These are phyloP conservation scores for Drosophila setosimentum DNA, from an alignment of 2,888 invertebrate genomes.

Conservation along the genomic window DNA sequence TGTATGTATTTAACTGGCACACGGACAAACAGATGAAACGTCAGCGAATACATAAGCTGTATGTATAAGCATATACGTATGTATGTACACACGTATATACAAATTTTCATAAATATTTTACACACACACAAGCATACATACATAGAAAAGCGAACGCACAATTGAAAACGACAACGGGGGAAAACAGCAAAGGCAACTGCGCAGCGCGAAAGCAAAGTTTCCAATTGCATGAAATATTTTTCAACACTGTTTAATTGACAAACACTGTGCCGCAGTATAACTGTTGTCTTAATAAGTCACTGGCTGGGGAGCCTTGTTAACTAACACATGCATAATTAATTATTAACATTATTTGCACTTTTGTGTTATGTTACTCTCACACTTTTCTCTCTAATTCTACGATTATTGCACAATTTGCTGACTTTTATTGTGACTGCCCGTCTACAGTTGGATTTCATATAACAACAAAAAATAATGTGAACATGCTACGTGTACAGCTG, in stretches of 20 bases:
- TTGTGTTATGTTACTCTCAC: slow-evolving; percentile 21
- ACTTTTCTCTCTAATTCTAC: slow-evolving; percentile 33
- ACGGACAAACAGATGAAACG: slow-evolving; percentile 34
- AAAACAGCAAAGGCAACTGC: slow-evolving; percentile 49
- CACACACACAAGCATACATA: not conserved
- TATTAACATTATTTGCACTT: slow-evolving; percentile 41
- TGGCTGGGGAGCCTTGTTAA: slow-evolving; percentile 11
- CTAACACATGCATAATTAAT: slow-evolving; percentile 41
- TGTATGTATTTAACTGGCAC: slow-evolving; percentile 32
- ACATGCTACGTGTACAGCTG: slow-evolving; percentile 75
- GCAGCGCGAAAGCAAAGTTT: slow-evolving; percentile 59
- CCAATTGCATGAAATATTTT: slow-evolving; percentile 41
- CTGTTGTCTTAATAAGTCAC: slow-evolving; percentile 28
- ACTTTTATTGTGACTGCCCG: slow-evolving; percentile 31
- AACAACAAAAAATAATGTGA: slow-evolving; percentile 48
- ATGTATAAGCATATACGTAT: slow-evolving; percentile 31
- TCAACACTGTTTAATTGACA: slow-evolving; percentile 55
- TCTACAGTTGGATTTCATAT: slow-evolving; percentile 42
- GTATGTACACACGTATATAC: slow-evolving; percentile 5
- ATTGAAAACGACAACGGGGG: slow-evolving; percentile 44
- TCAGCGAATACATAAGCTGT: slow-evolving; percentile 36
- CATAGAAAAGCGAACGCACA: slow-evolving; percentile 17
- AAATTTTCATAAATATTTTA: slow-evolving; percentile 30
- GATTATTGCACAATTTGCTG: slow-evolving; percentile 65
- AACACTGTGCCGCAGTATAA: slow-evolving; percentile 54